Evolutionary conservation across 2,888 invertebrate genomes (phyloP), one percentile per base, ranked within the genome.

Genomic region (Sipha maydis): DNA sequence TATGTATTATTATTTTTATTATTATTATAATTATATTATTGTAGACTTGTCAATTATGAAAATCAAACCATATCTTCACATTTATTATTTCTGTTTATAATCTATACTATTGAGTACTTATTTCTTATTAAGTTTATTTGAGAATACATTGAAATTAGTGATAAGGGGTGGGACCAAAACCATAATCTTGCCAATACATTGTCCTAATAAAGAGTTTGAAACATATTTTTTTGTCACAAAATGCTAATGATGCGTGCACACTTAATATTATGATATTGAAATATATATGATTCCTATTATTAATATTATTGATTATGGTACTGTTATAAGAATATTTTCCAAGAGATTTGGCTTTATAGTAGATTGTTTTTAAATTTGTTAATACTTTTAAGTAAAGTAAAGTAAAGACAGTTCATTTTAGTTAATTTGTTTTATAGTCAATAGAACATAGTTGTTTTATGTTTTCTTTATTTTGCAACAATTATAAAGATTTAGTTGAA

Each of bases 221-320:
- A 88, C 79, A 80, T 88, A 82, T 88, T 79, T 80, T 86, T 82
- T 88, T 88, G 88, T 82, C 88, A 88, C 88, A 88, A 82, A 88
- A 82, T 88, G 88, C 88, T 88, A 88, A 73, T 67, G 82, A 88
- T 82, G 88, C 61, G 80, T 88, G 88, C 88, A 88, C 88, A 80
- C 48, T 61, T 86, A 78, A 80, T 80, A 88, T 75, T 80, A 88
- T 75, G 80, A 88, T 88, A 88, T 67, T 88, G 88, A 88, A 82
- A 88, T 88, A 82, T 88, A 82, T 82, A 88, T 88, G 88, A 88
- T 88, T 88, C 88, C 88, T 88, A 88, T 88, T 88, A 88, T 88
- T 88, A 88, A 88, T 88, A 88, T 75, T 88, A 88, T 88, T 80
- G 73, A 88, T 82, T 88, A 88, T 88, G 88, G 75, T 88, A 88